Evolutionary conservation across 2,113 vertebrate genomes (phyloP).

Genomic region (Puffinus mauretanicus): DNA sequence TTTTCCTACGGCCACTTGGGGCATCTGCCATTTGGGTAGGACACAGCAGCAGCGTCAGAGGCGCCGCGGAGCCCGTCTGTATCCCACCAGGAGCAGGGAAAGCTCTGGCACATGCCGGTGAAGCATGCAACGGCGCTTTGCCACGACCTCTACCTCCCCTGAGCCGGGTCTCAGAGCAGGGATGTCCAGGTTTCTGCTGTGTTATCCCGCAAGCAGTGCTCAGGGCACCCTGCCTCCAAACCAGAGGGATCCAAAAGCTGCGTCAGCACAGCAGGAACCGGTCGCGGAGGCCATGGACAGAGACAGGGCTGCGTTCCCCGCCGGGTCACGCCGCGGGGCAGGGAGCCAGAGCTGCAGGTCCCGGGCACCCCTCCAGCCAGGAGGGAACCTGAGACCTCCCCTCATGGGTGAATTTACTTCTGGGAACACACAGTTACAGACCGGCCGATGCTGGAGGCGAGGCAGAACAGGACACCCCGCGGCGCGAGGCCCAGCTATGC

Average conservation of each 20-base stretch:
- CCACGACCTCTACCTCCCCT: rapidly evolving
- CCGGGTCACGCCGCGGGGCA: background rate
- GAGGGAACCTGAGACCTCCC: background rate
- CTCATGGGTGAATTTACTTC: background rate
- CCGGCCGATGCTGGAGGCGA: rapidly evolving
- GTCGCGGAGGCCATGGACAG: background rate
- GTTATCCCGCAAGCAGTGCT: rapidly evolving
- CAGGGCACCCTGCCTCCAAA: background rate
- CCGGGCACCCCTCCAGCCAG: background rate
- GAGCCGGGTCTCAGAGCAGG: background rate
- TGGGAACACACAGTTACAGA: background rate
- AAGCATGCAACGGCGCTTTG: rapidly evolving
- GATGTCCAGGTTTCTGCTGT: background rate
- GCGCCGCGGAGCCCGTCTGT: rapidly evolving
- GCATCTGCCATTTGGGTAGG: background rate
- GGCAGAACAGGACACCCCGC: background rate
- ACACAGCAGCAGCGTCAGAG: rapidly evolving
- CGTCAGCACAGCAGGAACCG: background rate
- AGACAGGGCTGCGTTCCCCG: background rate
- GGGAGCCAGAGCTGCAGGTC: background rate
- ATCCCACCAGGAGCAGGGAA: background rate
- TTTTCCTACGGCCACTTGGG: background rate
- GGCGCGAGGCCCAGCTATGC: background rate
- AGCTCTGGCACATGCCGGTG: rapidly evolving
- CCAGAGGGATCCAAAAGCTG: background rate